Base-by-base conservation (phyloP, 2,888 invertebrate genomes). In the Aphidius colemani region DNA sequence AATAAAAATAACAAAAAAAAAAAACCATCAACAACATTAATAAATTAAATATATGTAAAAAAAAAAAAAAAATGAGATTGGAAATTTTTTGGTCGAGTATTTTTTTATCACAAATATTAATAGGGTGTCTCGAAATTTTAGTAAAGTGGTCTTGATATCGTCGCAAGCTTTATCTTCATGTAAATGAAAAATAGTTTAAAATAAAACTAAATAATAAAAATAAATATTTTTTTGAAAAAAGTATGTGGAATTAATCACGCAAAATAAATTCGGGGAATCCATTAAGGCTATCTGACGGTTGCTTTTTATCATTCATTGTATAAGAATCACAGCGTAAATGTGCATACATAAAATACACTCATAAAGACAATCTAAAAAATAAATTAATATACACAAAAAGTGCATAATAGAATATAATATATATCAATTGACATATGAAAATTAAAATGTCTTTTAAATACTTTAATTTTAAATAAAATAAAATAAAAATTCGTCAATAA, bases 241-340 rank as follows among this genome's bases (percentile, higher is more conserved):
- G 46, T 73, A 76, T 74, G 75, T 73, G 66, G 76, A 77, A 80
- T 80, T 79, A 78, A 80, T 80, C 80, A 78, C 75, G 76, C 75
- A 66, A 75, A 77, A 73, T 71, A 74, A 77, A 71, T 80, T 80
- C 79, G 70, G 66, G 69, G 79, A 80, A 80, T 74, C 80, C 80
- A 80, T 80, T 80, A 80, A 75, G 74, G 65, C 44, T 56, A 65
- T 69, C 66, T 67, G 65, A 59, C 53, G 64, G 39, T 49, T n/a
- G 45, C 41, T 11, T 53, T 58, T 57, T 64, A 64, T 64, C 64
- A 55, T 53, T 57, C 62, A 57, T 30, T 30, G 30, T 57, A 51
- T 51, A 39, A 30, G 56, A 45, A 57, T 57, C 56, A 30, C 61
- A 49, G 51, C 45, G 58, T 13, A 45, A 51, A 57, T 18, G 53